Percentiles rank a stretch among this genome's conserved stretches.
phyloP scores from a whole-genome alignment of 2,113 vertebrate species.

The Oncorhynchus gorbuscha region DNA sequence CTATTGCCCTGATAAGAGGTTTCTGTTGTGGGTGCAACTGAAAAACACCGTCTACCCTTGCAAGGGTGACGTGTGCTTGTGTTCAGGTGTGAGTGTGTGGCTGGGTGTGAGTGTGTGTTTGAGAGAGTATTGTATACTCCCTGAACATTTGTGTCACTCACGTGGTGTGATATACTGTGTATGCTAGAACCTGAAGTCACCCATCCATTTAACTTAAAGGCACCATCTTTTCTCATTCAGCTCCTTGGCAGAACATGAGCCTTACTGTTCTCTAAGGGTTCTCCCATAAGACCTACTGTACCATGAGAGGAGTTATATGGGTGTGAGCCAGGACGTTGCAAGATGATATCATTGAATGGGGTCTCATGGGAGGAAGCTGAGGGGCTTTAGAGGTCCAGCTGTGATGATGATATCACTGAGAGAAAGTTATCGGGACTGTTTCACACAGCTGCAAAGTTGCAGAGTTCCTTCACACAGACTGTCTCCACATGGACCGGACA shows the following conservation, averaged over 20 bases:
- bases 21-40: not conserved
- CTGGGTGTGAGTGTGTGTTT: not conserved
- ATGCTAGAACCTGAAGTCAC: not conserved
- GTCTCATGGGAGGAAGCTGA: slow-evolving; percentile 46
- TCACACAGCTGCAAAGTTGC: slow-evolving; percentile 64
- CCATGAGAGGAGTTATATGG: slow-evolving; percentile 8
- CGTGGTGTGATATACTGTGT: not conserved
- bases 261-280: slow-evolving; percentile 18
- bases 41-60: not conserved
- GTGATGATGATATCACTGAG: slow-evolving; percentile 53
- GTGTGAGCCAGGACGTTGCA: slow-evolving; percentile 23
- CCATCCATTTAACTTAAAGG: not conserved
- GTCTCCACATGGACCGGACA: not conserved
- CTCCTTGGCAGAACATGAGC: not conserved
- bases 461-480: not conserved
- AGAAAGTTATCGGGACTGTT: slow-evolving; percentile 44
- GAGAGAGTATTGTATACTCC: not conserved
- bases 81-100: not conserved
- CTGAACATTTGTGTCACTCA: not conserved
- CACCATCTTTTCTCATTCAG: not conserved
- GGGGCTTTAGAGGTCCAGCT: slow-evolving; percentile 61
- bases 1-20: slow-evolving; percentile 6
- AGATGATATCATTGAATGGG: slow-evolving; percentile 38
- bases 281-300: not conserved
- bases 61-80: not conserved